phyloP scores from a whole-genome alignment of 92 coral and sea anemone genomes.

The Zoanthus gigantus region DNA sequence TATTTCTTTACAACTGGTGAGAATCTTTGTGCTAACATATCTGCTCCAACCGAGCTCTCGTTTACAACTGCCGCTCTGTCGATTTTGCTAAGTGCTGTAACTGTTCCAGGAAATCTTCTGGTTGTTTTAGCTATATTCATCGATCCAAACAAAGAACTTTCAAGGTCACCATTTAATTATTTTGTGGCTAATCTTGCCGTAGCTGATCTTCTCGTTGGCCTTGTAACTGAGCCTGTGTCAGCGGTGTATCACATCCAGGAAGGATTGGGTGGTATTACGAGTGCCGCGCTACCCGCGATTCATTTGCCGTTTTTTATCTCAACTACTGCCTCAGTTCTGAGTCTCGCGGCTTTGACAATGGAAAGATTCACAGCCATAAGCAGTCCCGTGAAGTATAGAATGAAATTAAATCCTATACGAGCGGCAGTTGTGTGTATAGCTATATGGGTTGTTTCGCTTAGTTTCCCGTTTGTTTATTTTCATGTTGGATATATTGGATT shows the following conservation, averaged over 20 bases:
- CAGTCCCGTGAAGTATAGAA: constrained; percentile 76
- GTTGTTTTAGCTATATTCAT: constrained; percentile 84
- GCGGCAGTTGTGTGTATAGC: constrained; percentile 71
- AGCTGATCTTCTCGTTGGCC: constrained; percentile 88
- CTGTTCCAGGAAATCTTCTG: constrained; percentile 84
- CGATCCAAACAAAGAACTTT: constrained; percentile 82
- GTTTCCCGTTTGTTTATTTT: constrained; percentile 87
- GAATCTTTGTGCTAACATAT: constrained; percentile 69
- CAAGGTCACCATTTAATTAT: constrained; percentile 76
- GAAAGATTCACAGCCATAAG: constrained; percentile 94
- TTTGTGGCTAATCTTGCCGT: constrained; percentile 81
- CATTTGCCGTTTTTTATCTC: constrained; percentile 98
- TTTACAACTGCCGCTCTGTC: constrained; percentile 82
- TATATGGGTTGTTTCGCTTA: constrained; percentile 83
- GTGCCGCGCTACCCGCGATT: constrained; percentile 71
- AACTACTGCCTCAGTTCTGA: constrained; percentile 90
- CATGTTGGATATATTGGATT: constrained; percentile 83
- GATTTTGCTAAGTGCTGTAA: constrained; percentile 76
- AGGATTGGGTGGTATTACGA: constrained; percentile 76
- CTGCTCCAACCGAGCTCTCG: constrained; percentile 72
- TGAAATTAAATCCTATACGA: constrained; percentile 67
- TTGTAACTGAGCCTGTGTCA: constrained; percentile 93
- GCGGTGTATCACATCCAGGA: constrained; percentile 79
- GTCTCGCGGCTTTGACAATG: constrained; percentile 84
- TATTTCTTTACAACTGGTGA: constrained; percentile 51